phyloP scores from a whole-genome alignment of 2,888 invertebrate species.

The Toxonevra muliebris region DNA sequence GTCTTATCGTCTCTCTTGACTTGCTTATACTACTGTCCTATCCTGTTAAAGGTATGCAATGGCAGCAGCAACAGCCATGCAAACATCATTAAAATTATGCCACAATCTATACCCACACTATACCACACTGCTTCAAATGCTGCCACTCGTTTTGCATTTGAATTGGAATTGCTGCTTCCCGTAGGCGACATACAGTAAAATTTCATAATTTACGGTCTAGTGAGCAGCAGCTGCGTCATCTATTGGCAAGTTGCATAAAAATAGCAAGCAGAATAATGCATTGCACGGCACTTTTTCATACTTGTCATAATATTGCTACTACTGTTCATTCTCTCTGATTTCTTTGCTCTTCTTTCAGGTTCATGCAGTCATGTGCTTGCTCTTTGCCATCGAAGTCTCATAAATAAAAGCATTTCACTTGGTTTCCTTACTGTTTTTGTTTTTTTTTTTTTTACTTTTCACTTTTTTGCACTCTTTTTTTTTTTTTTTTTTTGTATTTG shows the following conservation, averaged over 20 bases:
- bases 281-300: neutral
- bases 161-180: slow-evolving; percentile 31
- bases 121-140: neutral
- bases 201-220: slow-evolving; percentile 59
- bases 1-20: too few species aligned
- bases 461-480: too few species aligned
- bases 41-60: neutral
- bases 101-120: neutral
- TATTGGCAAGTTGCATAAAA: neutral
- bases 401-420: neutral
- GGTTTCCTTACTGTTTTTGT: too few species aligned
- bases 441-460: too few species aligned
- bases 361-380: neutral
- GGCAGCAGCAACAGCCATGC: neutral
- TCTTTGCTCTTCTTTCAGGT: neutral
- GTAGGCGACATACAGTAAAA: slow-evolving; percentile 45
- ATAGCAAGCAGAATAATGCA: neutral
- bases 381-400: neutral
- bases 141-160: too few species aligned
- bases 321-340: neutral
- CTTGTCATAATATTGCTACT: too few species aligned
- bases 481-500: too few species aligned
- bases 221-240: slow-evolving; percentile 44
- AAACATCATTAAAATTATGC: neutral
- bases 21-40: too few species aligned